These are phyloP conservation scores for Aphrocallistes beatrix DNA, from an alignment of 37 sponge, comb jelly and placozoan species.

Conservation along the genomic window DNA sequence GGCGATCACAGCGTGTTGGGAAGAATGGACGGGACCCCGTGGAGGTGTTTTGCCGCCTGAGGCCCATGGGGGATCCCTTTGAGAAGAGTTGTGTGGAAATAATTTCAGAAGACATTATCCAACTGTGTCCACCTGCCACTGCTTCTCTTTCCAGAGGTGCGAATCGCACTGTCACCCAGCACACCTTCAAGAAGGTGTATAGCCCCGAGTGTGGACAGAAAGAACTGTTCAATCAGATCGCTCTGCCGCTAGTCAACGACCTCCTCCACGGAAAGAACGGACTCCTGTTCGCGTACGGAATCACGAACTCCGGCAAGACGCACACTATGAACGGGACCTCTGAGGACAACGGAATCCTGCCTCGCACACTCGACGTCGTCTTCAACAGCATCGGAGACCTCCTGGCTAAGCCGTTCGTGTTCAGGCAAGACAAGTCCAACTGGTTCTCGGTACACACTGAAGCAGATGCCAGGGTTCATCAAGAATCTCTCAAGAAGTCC, in stretches of 20 bases:
- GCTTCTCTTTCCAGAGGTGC: neutral
- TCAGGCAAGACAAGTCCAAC: slow-evolving; percentile 54
- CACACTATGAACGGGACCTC: slow-evolving; percentile 86
- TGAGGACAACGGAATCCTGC: slow-evolving; percentile 75
- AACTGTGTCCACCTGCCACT: slow-evolving; percentile 48
- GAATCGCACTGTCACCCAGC: slow-evolving; percentile 28
- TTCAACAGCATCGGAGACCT: slow-evolving; percentile 84
- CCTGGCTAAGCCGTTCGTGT: slow-evolving; percentile 64
- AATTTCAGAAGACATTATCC: slow-evolving; percentile 32
- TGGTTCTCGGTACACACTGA: slow-evolving; percentile 61
- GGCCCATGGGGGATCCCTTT: slow-evolving; percentile 55
- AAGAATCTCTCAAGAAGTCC: neutral
- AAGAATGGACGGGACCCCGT: slow-evolving; percentile 17
- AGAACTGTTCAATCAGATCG: slow-evolving; percentile 63
- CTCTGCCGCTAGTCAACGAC: slow-evolving; percentile 72
- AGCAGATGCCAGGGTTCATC: slow-evolving; percentile 39
- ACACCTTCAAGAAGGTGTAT: slow-evolving; percentile 76
- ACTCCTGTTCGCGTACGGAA: slow-evolving; percentile 87
- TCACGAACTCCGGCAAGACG: slow-evolving; percentile 96
- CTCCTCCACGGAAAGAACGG: slow-evolving; percentile 79
- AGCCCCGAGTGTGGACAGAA: slow-evolving; percentile 39
- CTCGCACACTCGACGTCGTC: slow-evolving; percentile 76
- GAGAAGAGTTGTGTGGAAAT: slow-evolving; percentile 43
- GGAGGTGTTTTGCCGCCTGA: slow-evolving; percentile 80
- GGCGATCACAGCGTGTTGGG: neutral